Percentiles rank a stretch among this genome's conserved stretches.
Evolutionary conservation across 2,113 vertebrate species (phyloP).

Genomic region (Lathamus discolor): DNA sequence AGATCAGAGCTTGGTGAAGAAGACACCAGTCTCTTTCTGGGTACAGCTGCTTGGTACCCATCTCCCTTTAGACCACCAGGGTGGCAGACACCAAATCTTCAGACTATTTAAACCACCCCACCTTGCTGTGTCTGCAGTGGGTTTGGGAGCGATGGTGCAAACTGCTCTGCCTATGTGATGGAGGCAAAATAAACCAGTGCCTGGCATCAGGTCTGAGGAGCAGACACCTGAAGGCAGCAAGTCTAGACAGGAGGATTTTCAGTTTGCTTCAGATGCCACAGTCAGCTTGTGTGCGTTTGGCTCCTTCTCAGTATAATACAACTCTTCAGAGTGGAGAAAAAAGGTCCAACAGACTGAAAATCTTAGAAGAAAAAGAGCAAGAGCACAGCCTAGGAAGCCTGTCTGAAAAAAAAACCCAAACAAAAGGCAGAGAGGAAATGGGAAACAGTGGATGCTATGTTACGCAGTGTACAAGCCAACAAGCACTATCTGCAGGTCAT

Average conservation of each 20-base stretch:
- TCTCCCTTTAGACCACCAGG: background rate
- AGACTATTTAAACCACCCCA: background rate
- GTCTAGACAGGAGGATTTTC: background rate
- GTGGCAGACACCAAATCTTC: background rate
- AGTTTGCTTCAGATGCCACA: background rate
- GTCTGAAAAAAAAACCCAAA: background rate
- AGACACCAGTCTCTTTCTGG: background rate
- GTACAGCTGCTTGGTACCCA: background rate
- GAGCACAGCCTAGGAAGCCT: conserved; percentile 1
- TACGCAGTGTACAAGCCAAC: conserved; percentile 18
- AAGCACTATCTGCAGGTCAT: conserved; percentile 16
- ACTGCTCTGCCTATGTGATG: background rate
- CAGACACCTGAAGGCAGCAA: background rate
- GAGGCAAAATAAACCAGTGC: background rate
- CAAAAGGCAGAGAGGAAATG: conserved; percentile 36
- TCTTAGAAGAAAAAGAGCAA: background rate
- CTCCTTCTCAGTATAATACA: background rate
- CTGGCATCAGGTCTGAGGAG: background rate
- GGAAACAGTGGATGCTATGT: conserved; percentile 8
- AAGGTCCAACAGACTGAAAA: background rate
- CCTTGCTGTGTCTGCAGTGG: background rate
- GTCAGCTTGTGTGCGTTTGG: fast-evolving
- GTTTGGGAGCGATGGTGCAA: background rate
- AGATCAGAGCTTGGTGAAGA: background rate
- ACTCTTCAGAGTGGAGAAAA: background rate